Base-by-base conservation (phyloP, 2,113 vertebrate species). In the Mola mola region DNA sequence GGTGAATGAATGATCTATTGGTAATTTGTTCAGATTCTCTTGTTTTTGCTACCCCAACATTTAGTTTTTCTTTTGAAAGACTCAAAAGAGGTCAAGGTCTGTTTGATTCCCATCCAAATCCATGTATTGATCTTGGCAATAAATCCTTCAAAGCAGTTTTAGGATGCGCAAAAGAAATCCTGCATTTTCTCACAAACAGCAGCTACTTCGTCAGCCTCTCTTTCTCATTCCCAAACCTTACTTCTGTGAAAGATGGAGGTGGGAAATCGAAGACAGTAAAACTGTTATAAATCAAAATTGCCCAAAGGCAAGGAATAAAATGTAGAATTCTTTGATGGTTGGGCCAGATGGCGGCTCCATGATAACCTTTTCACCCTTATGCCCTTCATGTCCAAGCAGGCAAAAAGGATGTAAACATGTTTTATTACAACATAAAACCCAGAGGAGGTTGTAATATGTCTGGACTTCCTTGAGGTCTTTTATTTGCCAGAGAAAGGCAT, bases 361-460 rank as follows among this genome's bases (percentile, higher is more conserved):
- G 88, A 91, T 92, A 90, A 92, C 90, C 91, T 90, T 74, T 88
- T 87, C 81, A 89, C 90, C 81, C 71, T 36, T 59, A n/a, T 51
- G 42, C 74, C 86, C 78, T 82, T 51, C 24, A 59, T 82, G 73
- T 69, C 61, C 72, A 60, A 66, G 71, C 46, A 68, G 66, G 77
- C 60, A 43, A 73, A 85, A 78, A 69, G 77, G 75, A 88, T 89
- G 89, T 91, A 90, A 92, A 91, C 89, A 90, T 90, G 81, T 89
- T 92, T 93, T 90, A 92, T 85, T 72, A 80, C 67, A 56, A 56
- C 85, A 90, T 92, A 91, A 93, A 87, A 79, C 86, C 87, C 70
- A 8, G 43, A 81, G 74, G 81, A 86, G 84, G 82, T 87, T 40
- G 36, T 49, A 67, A 49, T 62, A 77, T 72, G 83, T 80, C 87